Evolutionary conservation across 2,797 vertebrate species (phyloP).

Genomic region (Sarcophilus harrisii): DNA sequence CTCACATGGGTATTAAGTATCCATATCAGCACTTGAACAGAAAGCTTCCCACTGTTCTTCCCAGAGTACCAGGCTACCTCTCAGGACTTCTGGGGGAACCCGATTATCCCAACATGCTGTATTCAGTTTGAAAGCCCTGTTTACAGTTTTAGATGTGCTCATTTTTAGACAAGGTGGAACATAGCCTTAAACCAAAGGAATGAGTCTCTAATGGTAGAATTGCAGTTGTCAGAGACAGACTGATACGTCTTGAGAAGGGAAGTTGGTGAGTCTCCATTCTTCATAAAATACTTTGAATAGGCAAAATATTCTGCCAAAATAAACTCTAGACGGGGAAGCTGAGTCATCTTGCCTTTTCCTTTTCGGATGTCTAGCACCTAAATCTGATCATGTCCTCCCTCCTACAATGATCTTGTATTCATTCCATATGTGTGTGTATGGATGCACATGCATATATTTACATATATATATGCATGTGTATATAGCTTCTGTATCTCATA

Average conservation of each 20-base stretch:
- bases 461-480: no score
- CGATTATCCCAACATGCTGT: not conserved
- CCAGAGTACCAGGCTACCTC: not conserved
- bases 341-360: not conserved
- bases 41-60: not conserved
- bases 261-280: not conserved
- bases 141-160: not conserved
- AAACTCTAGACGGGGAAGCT: not conserved
- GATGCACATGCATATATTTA: no score
- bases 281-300: not conserved
- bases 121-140: not conserved
- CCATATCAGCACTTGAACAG: not conserved
- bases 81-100: not conserved
- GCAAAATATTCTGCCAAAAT: not conserved
- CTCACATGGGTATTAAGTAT: not conserved
- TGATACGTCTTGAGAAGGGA: not conserved
- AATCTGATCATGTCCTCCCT: not conserved
- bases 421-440: not conserved
- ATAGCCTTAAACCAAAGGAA: not conserved
- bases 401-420: not conserved
- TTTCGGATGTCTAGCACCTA: not conserved
- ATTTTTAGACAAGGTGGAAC: not conserved
- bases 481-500: no score
- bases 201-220: not conserved
- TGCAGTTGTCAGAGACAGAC: not conserved